Percentiles rank a stretch among this genome's conserved stretches.
These are phyloP conservation scores for Cyanoderma ruficeps DNA, from an alignment of 2,113 vertebrate genomes.

Conservation along the genomic window DNA sequence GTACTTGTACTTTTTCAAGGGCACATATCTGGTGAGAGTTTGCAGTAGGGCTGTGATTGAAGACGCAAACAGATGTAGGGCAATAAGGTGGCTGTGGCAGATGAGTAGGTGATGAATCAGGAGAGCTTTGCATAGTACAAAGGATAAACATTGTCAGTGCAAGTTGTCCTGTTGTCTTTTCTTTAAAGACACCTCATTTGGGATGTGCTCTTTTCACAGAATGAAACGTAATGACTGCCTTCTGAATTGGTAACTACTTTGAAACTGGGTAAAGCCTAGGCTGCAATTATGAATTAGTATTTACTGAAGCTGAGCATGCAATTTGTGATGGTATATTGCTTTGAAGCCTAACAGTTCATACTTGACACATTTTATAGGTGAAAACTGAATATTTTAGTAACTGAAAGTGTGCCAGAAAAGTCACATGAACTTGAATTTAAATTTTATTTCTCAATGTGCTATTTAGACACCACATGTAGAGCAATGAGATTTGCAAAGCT, in stretches of 20 bases:
- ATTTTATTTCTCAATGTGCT: not conserved
- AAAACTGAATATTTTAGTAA: not conserved
- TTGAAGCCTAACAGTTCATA: not conserved
- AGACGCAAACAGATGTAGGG: not conserved
- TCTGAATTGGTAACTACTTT: constrained; percentile 40
- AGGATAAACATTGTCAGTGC: constrained; percentile 28
- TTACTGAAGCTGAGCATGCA: not conserved
- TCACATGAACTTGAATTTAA: not conserved
- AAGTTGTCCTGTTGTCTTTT: constrained; percentile 44
- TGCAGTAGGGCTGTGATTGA: constrained; percentile 8
- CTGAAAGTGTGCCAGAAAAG: not conserved
- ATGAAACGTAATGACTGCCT: constrained; percentile 10
- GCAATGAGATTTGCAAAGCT: not conserved
- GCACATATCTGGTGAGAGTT: not conserved
- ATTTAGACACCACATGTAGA: not conserved
- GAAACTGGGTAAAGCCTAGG: not conserved
- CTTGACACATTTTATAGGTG: not conserved
- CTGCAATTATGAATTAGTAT: constrained; percentile 14
- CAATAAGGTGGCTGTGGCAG: not conserved
- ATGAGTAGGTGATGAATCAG: constrained; percentile 57
- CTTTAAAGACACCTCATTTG: constrained; percentile 56
- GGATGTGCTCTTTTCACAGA: constrained; percentile 1
- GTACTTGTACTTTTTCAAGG: not conserved
- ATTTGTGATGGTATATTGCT: not conserved
- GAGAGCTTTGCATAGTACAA: constrained; percentile 31